These are phyloP conservation scores for Cynopterus sphinx DNA, from an alignment of 2,797 vertebrate genomes.

Conservation along the genomic window DNA sequence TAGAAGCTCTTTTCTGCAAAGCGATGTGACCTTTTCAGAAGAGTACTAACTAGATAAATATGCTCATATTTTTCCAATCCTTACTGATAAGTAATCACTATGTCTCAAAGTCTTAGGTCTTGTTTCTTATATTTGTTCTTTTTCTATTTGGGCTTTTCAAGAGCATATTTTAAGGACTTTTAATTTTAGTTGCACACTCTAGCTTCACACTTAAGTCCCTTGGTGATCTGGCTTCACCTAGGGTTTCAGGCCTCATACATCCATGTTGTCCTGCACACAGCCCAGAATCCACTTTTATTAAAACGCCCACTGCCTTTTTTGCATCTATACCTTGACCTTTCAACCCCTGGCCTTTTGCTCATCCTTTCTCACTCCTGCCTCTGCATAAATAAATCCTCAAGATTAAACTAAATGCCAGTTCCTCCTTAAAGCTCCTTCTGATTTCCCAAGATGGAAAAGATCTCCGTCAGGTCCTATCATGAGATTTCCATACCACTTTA, in stretches of 20 bases:
- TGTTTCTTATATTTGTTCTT: background rate
- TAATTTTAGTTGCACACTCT: background rate
- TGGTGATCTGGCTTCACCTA: background rate
- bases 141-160: background rate
- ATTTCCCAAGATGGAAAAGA: background rate
- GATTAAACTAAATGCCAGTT: background rate
- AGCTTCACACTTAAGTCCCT: background rate
- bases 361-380: background rate
- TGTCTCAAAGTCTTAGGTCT: background rate
- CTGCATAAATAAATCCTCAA: background rate
- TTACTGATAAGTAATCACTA: background rate
- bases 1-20: background rate
- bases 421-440: background rate
- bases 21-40: background rate
- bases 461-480: background rate
- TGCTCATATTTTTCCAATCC: background rate
- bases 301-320: background rate
- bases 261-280: background rate
- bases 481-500: background rate
- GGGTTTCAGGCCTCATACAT: background rate
- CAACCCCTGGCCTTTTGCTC: background rate
- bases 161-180: background rate
- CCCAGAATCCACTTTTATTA: background rate
- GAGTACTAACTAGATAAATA: background rate
- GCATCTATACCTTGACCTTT: background rate